Percentiles rank a stretch among this genome's conserved stretches.
phyloP scores from a whole-genome alignment of 2,888 invertebrate species.

The Ophion ventricosus region DNA sequence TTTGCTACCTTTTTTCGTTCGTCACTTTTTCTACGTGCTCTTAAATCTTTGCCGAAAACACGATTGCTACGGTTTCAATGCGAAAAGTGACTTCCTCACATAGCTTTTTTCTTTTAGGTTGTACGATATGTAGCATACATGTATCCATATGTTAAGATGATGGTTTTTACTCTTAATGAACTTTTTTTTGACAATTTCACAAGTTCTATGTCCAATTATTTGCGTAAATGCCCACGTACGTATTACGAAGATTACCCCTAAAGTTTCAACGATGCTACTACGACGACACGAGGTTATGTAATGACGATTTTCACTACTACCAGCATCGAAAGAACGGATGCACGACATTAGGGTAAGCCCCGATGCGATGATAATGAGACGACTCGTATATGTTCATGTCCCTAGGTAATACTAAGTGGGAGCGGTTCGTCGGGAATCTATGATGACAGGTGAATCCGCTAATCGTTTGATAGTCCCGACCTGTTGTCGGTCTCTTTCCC shows the following conservation, averaged over 20 bases:
- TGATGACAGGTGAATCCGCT: conserved; percentile 81
- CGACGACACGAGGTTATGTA: conserved; percentile 34
- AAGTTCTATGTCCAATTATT: conserved; percentile 8
- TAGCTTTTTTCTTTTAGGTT: too few relatives aligned
- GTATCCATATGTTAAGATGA: not conserved
- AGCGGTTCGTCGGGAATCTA: conserved; percentile 77
- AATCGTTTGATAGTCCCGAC: conserved; percentile 77
- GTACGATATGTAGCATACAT: too few relatives aligned
- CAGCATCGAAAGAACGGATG: conserved; percentile 71
- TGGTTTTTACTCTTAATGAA: not conserved
- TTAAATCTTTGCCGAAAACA: too few relatives aligned
- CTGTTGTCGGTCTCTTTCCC: conserved; percentile 12
- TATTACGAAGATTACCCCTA: conserved; percentile 1
- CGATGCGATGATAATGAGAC: conserved; percentile 78
- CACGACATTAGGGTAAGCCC: conserved; percentile 75
- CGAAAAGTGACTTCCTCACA: too few relatives aligned
- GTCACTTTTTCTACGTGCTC: not conserved
- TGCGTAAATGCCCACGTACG: not conserved
- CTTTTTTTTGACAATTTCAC: not conserved
- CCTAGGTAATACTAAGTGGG: conserved; percentile 67
- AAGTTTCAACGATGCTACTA: conserved; percentile 15
- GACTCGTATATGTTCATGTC: conserved; percentile 46
- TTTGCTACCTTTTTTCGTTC: not conserved
- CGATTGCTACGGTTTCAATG: too few relatives aligned
- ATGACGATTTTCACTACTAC: conserved; percentile 14